Base-by-base conservation (phyloP, 2,888 invertebrate species). In the Lypha dubia region DNA sequence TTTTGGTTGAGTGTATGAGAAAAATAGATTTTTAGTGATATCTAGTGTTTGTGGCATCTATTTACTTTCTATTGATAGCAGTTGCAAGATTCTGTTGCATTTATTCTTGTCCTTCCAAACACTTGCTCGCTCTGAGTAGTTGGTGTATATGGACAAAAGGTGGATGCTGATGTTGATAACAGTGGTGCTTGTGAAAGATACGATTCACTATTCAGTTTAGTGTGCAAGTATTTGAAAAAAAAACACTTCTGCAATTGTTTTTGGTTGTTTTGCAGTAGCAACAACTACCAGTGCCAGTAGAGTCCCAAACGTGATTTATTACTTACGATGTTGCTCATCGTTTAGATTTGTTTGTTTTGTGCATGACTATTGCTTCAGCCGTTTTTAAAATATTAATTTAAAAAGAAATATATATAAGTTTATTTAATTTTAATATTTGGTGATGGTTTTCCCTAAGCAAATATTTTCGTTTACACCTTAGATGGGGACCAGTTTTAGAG, bases 261-360 rank as follows among this genome's bases (percentile, higher is more conserved):
- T 82, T 80, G 70, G 77, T 84, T 84, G 49, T 79, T 80, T 53
- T 82, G 73, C 79, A 81, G 83, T 79, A 83, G 83, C 82, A 75
- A 70, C 79, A 82, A 82, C 85, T 75, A 77, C 77, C 70, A 71
- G 44, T 79, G 81, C 83, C 85, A 83, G 86, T 84, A 84, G 87
- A 83, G 82, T 85, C 82, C 84, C 82, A 80, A 82, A 84, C 82
- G 82, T 87, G 86, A 87, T 87, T 87, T 87, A 86, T 87, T 86
- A 70, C 79, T 62, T 67, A 84, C 85, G 86, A 86, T 75, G 65
- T 75, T 74, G 80, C 63, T 80, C 77, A 84, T 70, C 77, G 80
- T 73, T 77, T 76, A 63, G 51, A 58, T 46, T 77, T 70, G 53
- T 60, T 63, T 13, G 44, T 41, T 75, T 53, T 60, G 49, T 28